Base-by-base conservation (phyloP, 1,140 invertebrate genomes). In the Eumaeus atala region DNA sequence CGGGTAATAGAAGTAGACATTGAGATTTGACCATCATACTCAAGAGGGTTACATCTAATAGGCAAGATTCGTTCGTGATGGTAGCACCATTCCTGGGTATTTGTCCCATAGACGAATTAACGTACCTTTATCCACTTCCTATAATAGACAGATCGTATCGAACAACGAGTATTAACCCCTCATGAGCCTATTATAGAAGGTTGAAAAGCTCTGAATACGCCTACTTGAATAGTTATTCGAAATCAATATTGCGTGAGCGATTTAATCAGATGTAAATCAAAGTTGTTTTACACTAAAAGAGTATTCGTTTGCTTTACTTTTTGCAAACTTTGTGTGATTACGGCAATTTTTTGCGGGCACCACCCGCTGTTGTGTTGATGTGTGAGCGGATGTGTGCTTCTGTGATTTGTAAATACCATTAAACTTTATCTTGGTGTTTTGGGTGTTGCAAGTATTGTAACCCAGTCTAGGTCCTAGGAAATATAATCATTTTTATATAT, bases 221-320 rank as follows among this genome's bases (percentile, higher is more conserved):
- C 56, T 37, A 14, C 34, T 56, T 44, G 9, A 16, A 16, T 16
- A 44, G 40, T 44, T 44, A 44, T 44, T 16, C 17, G 5, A 16
- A 44, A 18, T 44, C 40, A 44, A 44, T 44, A 16, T 44, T 11
- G 17, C 34, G 42, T 51, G 53, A 21, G 34, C 47, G 51, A 59
- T 55, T 33, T 53, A 51, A 33, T 44, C 16, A 51, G 8, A 33
- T 16, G 40, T 28, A 34, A n/a, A 35, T 18, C 51, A 47, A 44
- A 62, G 55, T 53, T 59, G 38, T 56, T 51, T 61, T 38, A 59
- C 14, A 16, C 40, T 44, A 16, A 62, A 37, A 6, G 21, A 3
- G 6, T 6, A 28, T 28, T 28, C 21, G 21, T 6, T 16, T 44
- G 16, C 12, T 14, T 18, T 8, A 44, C 3, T 18, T 1, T 44